Evolutionary conservation across 2,113 vertebrate genomes (phyloP).

Genomic region (Paramisgurnus dabryanus): DNA sequence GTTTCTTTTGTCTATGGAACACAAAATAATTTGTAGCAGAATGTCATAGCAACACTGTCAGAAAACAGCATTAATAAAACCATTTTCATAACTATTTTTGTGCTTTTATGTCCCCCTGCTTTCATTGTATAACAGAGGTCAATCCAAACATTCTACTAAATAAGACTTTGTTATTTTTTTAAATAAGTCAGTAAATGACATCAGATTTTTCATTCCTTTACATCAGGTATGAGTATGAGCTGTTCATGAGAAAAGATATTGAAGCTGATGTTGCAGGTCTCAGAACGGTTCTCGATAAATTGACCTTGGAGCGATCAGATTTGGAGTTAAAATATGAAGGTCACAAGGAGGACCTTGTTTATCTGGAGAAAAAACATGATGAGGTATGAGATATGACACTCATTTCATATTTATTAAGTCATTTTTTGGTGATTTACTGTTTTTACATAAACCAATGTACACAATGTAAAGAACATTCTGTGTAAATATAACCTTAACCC

Average conservation of each 20-base stretch:
- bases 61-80: too few relatives aligned
- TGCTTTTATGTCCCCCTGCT: too few relatives aligned
- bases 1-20: too few relatives aligned
- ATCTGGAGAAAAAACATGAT: slow-evolving; percentile 70
- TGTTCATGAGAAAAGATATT: slow-evolving; percentile 62
- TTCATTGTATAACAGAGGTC: too few relatives aligned
- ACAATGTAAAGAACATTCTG: too few relatives aligned
- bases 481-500: too few relatives aligned
- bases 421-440: not conserved
- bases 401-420: not conserved
- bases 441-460: not conserved
- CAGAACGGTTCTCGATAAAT: slow-evolving; percentile 64
- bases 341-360: slow-evolving; percentile 68
- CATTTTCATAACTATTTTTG: too few relatives aligned
- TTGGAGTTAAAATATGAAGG: slow-evolving; percentile 68
- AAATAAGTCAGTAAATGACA: not conserved
- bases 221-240: slow-evolving; percentile 69
- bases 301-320: slow-evolving; percentile 65
- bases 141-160: too few relatives aligned
- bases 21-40: too few relatives aligned
- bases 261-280: slow-evolving; percentile 64
- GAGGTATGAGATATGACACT: slow-evolving; percentile 62
- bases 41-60: too few relatives aligned
- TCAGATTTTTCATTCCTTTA: not conserved
- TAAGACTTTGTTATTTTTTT: too few relatives aligned